These are phyloP conservation scores for Thymelicus acteon DNA, from an alignment of 2,888 invertebrate genomes.

Conservation along the genomic window DNA sequence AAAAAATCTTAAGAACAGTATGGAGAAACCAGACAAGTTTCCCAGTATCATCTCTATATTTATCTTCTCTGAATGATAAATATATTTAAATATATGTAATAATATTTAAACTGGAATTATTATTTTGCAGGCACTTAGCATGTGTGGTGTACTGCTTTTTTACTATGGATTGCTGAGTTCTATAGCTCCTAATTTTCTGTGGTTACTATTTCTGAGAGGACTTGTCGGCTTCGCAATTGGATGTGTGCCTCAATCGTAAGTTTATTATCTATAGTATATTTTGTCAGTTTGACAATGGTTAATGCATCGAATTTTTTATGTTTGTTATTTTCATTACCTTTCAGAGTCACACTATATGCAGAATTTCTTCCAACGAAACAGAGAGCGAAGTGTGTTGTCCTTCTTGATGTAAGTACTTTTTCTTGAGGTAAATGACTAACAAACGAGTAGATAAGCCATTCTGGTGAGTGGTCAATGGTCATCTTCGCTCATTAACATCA, in stretches of 20 bases:
- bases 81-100: too few species aligned
- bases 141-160: conserved; percentile 95
- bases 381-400: conserved; percentile 96
- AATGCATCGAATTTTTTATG: conserved; percentile 7
- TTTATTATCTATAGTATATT: conserved; percentile 47
- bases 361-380: conserved; percentile 98
- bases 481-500: too few species aligned
- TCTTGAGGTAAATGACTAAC: too few species aligned
- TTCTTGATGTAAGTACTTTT: conserved; percentile 91
- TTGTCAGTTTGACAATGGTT: not conserved
- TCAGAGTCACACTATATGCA: conserved; percentile 96
- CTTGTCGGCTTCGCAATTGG: conserved; percentile 98
- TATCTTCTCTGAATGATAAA: too few species aligned
- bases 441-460: too few species aligned
- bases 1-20: conserved; percentile 11
- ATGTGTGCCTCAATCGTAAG: conserved; percentile 98
- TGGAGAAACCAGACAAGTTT: too few species aligned
- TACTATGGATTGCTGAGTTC: conserved; percentile 96
- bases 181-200: conserved; percentile 95
- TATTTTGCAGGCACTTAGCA: conserved; percentile 89
- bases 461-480: too few species aligned
- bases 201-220: conserved; percentile 95
- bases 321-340: conserved; percentile 44
- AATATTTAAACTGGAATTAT: too few species aligned
- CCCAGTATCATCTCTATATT: not conserved